A percentile compares a stretch with the other conserved stretches of the same genome.
phyloP scores from a whole-genome alignment of 2,113 vertebrate genomes.

The Hypomesus transpacificus region DNA sequence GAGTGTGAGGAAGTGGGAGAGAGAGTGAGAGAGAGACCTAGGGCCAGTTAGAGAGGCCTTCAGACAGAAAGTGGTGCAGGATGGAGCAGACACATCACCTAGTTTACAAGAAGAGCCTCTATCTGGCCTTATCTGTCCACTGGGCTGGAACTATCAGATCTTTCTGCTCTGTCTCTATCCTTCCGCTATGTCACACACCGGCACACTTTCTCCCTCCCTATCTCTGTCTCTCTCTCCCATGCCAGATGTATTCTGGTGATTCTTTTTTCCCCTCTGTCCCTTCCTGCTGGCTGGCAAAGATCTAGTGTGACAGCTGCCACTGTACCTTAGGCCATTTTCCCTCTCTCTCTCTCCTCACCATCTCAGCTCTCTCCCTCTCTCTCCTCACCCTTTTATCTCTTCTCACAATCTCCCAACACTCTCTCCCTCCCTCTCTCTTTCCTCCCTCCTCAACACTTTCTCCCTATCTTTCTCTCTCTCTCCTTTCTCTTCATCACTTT shows the following conservation, averaged over 20 bases:
- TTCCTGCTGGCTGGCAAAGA: no score
- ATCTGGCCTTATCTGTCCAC: slow-evolving; percentile 25
- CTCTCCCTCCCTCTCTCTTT: not conserved
- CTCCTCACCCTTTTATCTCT: not conserved
- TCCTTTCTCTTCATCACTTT: not conserved
- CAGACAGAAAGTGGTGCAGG: no score
- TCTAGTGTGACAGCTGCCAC: no score
- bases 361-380: not conserved
- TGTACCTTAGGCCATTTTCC: not conserved
- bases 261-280: no score
- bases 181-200: no score
- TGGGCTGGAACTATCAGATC: slow-evolving; percentile 26
- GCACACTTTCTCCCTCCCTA: no score
- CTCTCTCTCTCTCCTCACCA: not conserved
- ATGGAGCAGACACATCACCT: not conserved
- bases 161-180: not conserved
- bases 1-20: no score
- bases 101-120: slow-evolving; percentile 19
- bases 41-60: no score
- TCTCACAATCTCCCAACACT: not conserved
- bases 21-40: no score
- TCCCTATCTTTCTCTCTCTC: not conserved
- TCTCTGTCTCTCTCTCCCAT: not conserved
- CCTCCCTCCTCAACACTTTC: not conserved
- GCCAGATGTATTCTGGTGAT: no score